Percentiles rank a stretch among this genome's conserved stretches.
Conservation (phyloP, 2,113 vertebrate genomes). For the Dolichotis patagonum region DNA sequence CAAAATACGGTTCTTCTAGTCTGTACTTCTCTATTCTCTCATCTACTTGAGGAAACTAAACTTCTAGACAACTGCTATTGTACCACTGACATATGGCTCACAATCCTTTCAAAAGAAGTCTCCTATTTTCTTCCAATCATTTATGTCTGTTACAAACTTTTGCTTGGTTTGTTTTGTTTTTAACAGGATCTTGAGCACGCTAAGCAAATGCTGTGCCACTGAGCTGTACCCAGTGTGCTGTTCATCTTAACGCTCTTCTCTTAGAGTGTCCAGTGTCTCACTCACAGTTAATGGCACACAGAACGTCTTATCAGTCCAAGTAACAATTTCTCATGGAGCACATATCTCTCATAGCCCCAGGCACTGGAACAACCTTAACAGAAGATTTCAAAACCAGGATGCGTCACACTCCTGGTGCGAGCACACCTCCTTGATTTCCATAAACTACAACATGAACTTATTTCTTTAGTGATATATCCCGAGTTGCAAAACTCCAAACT, state of each 20-base stretch:
- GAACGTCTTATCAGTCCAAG: background rate
- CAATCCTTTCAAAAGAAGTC: background rate
- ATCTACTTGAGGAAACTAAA: background rate
- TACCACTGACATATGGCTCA: background rate
- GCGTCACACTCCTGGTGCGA: background rate
- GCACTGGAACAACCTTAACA: background rate
- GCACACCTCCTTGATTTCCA: background rate
- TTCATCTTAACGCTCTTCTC: background rate
- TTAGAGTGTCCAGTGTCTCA: background rate
- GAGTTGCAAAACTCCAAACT: background rate
- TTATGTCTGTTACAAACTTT: background rate
- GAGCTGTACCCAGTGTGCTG: background rate
- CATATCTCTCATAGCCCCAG: background rate
- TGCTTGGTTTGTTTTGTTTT: background rate
- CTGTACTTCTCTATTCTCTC: background rate
- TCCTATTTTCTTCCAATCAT: conserved; percentile 18
- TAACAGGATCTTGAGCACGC: no score
- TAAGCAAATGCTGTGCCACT: background rate
- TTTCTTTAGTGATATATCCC: background rate
- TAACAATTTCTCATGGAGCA: background rate
- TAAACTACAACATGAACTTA: background rate
- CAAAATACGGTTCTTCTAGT: background rate
- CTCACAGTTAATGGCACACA: background rate
- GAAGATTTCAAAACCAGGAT: background rate
- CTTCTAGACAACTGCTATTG: background rate